Conservation (phyloP, 2,797 vertebrate species). For the Sylvia borin region DNA sequence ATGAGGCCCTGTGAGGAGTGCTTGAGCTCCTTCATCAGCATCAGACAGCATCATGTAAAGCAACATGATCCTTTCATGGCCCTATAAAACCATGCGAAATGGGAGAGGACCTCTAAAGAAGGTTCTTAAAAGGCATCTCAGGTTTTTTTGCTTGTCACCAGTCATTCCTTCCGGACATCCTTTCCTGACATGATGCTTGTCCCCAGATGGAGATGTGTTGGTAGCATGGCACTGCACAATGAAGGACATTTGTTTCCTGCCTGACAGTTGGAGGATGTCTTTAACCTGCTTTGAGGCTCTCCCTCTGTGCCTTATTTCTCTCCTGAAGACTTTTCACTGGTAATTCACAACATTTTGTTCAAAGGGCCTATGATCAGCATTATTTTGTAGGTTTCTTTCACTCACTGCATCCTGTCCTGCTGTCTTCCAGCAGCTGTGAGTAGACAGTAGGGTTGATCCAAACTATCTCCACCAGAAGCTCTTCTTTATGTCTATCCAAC, state of each 20-base stretch:
- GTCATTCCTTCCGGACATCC: background rate
- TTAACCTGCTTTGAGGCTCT: background rate
- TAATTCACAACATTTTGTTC: background rate
- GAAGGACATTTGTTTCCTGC: background rate
- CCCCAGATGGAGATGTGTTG: background rate
- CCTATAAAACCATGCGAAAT: background rate
- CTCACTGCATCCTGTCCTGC: accelerated
- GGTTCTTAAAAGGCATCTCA: background rate
- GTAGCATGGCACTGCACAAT: background rate
- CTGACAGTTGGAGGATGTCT: background rate
- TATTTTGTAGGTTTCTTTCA: background rate
- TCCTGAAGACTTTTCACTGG: background rate
- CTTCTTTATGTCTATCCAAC: background rate
- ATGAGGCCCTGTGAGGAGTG: background rate
- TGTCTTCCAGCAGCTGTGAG: background rate
- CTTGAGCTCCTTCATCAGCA: background rate
- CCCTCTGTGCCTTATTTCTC: background rate
- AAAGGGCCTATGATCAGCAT: background rate
- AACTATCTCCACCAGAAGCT: background rate
- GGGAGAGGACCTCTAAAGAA: background rate
- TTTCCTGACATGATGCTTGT: background rate
- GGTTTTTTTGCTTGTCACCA: background rate
- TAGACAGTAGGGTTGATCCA: background rate
- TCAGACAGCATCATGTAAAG: background rate
- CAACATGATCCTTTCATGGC: background rate